A percentile compares a stretch with the other conserved stretches of the same genome.
Conservation (phyloP, 2,797 vertebrate species). For the Heteromormyrus szaboi region DNA sequence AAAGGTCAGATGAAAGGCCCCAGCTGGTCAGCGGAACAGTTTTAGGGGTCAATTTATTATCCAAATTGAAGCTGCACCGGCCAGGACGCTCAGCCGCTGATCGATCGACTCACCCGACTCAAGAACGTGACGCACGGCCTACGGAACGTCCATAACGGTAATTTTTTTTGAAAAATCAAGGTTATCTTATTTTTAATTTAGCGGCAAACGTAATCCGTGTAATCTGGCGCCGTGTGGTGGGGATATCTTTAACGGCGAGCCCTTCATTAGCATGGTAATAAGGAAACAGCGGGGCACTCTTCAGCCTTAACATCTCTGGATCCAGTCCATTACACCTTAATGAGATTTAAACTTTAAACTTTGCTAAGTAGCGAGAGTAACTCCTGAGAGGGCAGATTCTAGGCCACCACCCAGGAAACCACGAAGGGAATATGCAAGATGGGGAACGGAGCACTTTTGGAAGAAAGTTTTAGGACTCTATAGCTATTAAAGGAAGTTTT, state of each 20-base stretch:
- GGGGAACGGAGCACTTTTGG: neutral
- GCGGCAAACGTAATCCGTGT: slow-evolving; percentile 38
- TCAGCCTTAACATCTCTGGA: slow-evolving; percentile 56
- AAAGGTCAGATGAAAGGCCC: neutral
- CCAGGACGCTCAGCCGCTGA: neutral
- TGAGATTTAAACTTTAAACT: slow-evolving; percentile 68
- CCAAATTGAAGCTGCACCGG: neutral
- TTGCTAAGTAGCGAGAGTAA: neutral
- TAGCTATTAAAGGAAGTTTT: neutral
- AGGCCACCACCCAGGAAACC: neutral
- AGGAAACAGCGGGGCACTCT: slow-evolving; percentile 63
- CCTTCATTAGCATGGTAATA: slow-evolving; percentile 72
- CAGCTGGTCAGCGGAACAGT: neutral
- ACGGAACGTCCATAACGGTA: neutral
- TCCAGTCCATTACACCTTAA: slow-evolving; percentile 73
- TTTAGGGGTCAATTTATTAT: neutral
- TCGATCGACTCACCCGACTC: neutral
- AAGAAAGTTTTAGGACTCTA: neutral
- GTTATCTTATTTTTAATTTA: slow-evolving; percentile 29
- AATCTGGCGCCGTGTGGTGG: slow-evolving; percentile 33
- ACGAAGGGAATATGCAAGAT: neutral
- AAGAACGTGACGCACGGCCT: neutral
- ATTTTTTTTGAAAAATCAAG: neutral
- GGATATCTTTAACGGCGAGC: slow-evolving; percentile 54
- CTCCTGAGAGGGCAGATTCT: neutral